A percentile compares a stretch with the other conserved stretches of the same genome.
These are phyloP conservation scores for Poeciliopsis presidionis DNA, from an alignment of 2,797 vertebrate genomes.

Conservation along the genomic window DNA sequence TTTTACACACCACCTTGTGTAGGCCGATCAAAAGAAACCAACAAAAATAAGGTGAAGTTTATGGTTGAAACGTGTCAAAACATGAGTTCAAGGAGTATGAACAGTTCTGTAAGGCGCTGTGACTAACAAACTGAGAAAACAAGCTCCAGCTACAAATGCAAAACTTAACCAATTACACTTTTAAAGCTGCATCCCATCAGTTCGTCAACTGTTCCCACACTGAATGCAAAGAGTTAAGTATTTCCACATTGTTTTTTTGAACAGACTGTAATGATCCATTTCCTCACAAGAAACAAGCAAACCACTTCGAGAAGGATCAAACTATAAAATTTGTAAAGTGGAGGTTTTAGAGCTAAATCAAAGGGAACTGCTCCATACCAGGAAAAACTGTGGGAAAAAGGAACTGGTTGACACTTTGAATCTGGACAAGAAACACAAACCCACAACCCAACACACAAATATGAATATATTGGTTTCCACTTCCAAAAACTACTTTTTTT, in stretches of 20 bases:
- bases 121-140: background rate
- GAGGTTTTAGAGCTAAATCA: conserved; percentile 27
- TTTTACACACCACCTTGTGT: background rate
- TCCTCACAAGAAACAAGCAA: conserved; percentile 22
- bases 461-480: conserved; percentile 12
- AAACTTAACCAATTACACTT: background rate
- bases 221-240: conserved; percentile 25
- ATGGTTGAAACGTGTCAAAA: background rate
- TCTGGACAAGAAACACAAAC: conserved; percentile 31
- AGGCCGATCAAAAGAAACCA: background rate
- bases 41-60: background rate
- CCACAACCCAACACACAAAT: background rate
- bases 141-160: background rate
- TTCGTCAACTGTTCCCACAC: conserved; percentile 7
- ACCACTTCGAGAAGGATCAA: conserved; percentile 49
- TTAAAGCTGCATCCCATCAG: conserved; percentile 9
- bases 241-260: conserved; percentile 18
- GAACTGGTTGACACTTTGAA: conserved; percentile 30
- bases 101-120: background rate
- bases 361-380: conserved; percentile 26
- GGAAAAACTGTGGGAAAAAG: background rate
- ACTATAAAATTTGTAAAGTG: conserved; percentile 44
- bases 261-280: conserved; percentile 12
- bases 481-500: conserved; percentile 39
- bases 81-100: background rate